Conservation (phyloP, 2,113 vertebrate genomes). For the Rhegmatorhina hoffmannsi region DNA sequence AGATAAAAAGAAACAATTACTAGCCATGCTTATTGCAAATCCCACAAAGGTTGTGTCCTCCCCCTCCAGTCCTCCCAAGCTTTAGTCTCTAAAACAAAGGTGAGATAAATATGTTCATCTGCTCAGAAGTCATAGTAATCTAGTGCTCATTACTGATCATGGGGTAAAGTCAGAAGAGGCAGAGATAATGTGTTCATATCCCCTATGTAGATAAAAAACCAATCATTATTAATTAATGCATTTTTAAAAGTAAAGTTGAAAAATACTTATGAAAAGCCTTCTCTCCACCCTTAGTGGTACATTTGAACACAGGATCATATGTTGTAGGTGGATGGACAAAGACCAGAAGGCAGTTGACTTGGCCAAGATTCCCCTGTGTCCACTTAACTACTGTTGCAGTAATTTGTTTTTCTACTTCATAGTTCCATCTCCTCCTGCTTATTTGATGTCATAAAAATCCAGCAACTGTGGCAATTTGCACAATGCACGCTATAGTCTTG, state of each 20-base stretch:
- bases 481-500: constrained; percentile 40
- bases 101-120: neutral
- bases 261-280: neutral
- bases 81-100: constrained; percentile 19
- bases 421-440: constrained; percentile 53
- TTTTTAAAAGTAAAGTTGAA: neutral
- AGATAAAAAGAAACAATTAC: constrained; percentile 55
- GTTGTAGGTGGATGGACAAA: neutral
- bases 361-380: neutral
- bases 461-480: constrained; percentile 46
- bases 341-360: constrained; percentile 49
- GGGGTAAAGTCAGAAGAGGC: neutral
- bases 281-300: neutral
- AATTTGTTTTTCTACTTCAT: constrained; percentile 63
- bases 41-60: constrained; percentile 24
- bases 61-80: neutral
- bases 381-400: constrained; percentile 15
- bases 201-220: neutral
- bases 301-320: neutral
- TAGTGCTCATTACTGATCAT: neutral
- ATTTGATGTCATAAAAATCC: constrained; percentile 50
- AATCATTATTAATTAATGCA: neutral
- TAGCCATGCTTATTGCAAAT: neutral
- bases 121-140: neutral
- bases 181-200: neutral